phyloP scores from a whole-genome alignment of 2,797 vertebrate genomes.

The Xiphorhynchus erythropygius region DNA sequence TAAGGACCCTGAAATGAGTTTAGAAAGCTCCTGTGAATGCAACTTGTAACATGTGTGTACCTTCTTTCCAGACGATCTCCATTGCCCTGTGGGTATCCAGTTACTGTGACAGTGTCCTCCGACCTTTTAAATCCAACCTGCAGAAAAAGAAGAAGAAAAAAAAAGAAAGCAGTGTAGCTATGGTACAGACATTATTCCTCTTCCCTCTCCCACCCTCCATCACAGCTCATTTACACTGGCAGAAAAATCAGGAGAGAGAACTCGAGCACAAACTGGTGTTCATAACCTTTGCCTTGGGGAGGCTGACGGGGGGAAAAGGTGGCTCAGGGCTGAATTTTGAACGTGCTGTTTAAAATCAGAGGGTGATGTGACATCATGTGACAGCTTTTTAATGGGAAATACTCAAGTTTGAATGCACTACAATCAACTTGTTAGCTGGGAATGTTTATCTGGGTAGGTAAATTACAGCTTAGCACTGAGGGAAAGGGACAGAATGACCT shows the following conservation, averaged over 20 bases:
- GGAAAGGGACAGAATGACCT: background rate
- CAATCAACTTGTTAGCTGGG: background rate
- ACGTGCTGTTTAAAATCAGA: background rate
- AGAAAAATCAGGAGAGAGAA: background rate
- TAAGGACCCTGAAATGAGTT: background rate
- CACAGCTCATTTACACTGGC: background rate
- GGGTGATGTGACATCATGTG: background rate
- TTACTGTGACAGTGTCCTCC: conserved; percentile 88
- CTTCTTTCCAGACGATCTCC: conserved; percentile 82
- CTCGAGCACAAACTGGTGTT: background rate
- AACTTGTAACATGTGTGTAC: background rate
- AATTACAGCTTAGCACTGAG: background rate
- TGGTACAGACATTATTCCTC: conserved; percentile 75
- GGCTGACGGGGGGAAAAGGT: background rate
- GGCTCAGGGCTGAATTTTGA: background rate
- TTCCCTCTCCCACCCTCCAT: background rate
- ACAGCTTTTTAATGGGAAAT: background rate
- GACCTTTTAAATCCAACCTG: conserved; percentile 92
- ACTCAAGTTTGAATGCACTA: background rate
- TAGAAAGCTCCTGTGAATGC: background rate
- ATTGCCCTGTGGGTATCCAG: conserved; percentile 88
- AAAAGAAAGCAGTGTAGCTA: conserved; percentile 86
- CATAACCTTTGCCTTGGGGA: background rate
- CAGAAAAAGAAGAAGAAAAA: conserved; percentile 99
- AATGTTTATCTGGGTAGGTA: background rate